A percentile compares a stretch with the other conserved stretches of the same genome.
Conservation (phyloP, 2,797 vertebrate genomes). For the Urosaurus nigricauda region DNA sequence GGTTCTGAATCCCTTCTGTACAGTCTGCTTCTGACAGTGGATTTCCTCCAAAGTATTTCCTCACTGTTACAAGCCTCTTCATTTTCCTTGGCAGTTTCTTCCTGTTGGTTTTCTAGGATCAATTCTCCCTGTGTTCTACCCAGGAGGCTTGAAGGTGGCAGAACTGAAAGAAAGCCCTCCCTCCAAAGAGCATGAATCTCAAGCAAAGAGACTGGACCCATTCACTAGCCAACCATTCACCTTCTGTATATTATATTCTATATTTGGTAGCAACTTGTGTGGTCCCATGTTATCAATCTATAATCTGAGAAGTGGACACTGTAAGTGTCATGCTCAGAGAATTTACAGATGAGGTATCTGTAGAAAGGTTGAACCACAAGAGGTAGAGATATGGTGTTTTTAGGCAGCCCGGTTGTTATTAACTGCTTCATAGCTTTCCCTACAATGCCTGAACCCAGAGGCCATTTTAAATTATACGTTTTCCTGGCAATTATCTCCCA, state of each 20-base stretch:
- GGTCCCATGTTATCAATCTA: not conserved
- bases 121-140: no score
- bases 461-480: conserved; percentile 66
- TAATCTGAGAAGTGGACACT: not conserved
- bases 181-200: no score
- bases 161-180: no score
- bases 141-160: no score
- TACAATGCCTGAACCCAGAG: conserved; percentile 63
- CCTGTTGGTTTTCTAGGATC: no score
- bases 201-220: no score
- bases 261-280: not conserved
- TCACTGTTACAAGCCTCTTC: no score
- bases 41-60: no score
- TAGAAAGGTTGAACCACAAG: not conserved
- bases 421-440: conserved; percentile 45
- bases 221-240: not conserved
- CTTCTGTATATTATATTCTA: not conserved
- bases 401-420: conserved; percentile 39
- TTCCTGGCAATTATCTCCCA: conserved; percentile 53
- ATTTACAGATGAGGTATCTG: conserved; percentile 14
- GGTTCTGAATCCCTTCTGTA: no score
- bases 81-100: no score
- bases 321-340: not conserved
- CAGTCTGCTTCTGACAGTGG: no score
- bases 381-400: conserved; percentile 39